Evolutionary conservation across 2,797 vertebrate species (phyloP), one percentile per base, ranked within the genome.

Genomic region (Clarias laeviceps): DNA sequence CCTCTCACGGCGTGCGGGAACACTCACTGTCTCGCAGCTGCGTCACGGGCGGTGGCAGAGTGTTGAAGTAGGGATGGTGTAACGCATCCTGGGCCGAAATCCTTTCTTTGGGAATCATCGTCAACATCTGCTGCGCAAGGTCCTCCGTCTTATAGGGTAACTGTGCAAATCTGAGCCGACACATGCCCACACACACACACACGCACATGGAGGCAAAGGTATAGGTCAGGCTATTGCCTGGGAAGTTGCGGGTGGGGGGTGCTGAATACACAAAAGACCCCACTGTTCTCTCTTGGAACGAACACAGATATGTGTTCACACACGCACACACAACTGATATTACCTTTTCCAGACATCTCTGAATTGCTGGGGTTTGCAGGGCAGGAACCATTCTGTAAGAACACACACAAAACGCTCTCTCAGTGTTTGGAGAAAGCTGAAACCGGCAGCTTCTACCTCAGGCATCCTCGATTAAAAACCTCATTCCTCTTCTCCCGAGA

Each of bases 1-100:
- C 15, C 80, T 81, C 68, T 56, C 68, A 68, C 59, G 72, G 80
- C 37, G 78, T 27, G 50, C 45, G 32, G 57, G 66, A 29, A 70
- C 82, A 88, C 96, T 93, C 92, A 98, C 97, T 95, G 90, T 96
- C 93, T 83, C 94, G 91, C 78, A 98, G 93, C 87, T 96, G 95
- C 89, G 95, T 93, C 82, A 98, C 88, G 82, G 96, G 93, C 82
- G 95, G 87, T 0, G 97, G 97, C 69, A 98, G 93, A 1, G 92
- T 91, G 88, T 90, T 95, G 93, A 98, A 99, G 92, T 97, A 98
- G 3, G 87, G 83, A 78, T 97, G 97, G 86, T 90, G 92, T 57
- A 97, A 91, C 0, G 94, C 93, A 0, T 96, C 94, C 64, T 93
- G 94, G 0, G 95, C 96, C 0, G 96, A 95, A 85, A 97, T 94